These are phyloP conservation scores for Ectropis grisescens DNA, from an alignment of 1,140 invertebrate species.

Conservation along the genomic window DNA sequence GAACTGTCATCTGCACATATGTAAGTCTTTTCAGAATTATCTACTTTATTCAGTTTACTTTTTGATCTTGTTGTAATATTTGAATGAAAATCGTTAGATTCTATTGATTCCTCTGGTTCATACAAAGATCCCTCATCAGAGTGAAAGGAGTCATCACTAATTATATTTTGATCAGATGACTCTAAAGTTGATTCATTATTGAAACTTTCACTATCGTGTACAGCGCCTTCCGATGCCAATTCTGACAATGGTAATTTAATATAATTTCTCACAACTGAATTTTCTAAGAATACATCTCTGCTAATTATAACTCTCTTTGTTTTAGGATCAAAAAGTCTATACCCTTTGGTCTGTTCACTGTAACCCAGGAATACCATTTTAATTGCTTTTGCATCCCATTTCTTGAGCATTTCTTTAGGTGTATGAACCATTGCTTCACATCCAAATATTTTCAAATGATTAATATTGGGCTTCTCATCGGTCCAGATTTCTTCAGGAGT, in stretches of 20 bases:
- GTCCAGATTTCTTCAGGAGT: conserved; percentile 32
- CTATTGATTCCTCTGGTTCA: conserved; percentile 8
- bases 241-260: conserved; percentile 7
- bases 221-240: neutral
- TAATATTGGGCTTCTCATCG: conserved; percentile 21
- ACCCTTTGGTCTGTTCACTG: conserved; percentile 6
- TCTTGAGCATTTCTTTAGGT: no score
- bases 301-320: conserved; percentile 2
- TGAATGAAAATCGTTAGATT: conserved; percentile 1
- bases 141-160: conserved; percentile 5
- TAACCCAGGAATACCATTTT: conserved; percentile 7
- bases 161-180: conserved; percentile 3
- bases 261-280: conserved; percentile 5
- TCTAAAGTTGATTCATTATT: neutral
- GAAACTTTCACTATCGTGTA: neutral
- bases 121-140: conserved; percentile 11
- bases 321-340: conserved; percentile 5
- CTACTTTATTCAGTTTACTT: conserved; percentile 4
- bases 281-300: conserved; percentile 10
- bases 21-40: conserved; percentile 1
- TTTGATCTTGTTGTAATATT: conserved; percentile 7
- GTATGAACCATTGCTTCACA: no score
- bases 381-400: conserved; percentile 2
- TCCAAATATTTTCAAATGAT: neutral
- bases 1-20: conserved; percentile 2